These are phyloP conservation scores for Pipra filicauda DNA, from an alignment of 2,113 vertebrate genomes.

Conservation along the genomic window DNA sequence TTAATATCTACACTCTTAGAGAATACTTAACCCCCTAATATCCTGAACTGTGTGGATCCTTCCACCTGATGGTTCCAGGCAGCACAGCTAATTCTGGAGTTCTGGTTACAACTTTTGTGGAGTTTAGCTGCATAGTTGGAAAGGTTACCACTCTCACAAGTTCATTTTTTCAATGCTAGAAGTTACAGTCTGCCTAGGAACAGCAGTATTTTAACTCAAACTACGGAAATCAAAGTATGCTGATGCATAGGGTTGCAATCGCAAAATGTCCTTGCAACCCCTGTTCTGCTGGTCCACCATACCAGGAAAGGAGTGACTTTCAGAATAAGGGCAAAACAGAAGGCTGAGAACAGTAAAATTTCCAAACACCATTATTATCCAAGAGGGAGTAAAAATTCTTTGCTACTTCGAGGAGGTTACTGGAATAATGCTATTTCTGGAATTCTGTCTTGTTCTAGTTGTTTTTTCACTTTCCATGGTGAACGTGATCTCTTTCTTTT, in stretches of 20 bases:
- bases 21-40: not conserved
- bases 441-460: not conserved
- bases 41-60: not conserved
- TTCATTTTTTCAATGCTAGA: not conserved
- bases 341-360: not conserved
- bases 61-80: not conserved
- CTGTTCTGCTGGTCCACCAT: not conserved
- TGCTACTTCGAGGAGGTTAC: not conserved
- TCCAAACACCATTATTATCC: not conserved
- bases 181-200: not conserved
- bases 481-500: not conserved
- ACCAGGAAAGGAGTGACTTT: not conserved
- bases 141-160: not conserved
- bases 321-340: not conserved
- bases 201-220: not conserved
- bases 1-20: not conserved
- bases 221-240: not conserved
- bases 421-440: conserved; percentile 12
- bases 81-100: not conserved
- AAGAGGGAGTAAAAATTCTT: not conserved
- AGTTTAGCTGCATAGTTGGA: not conserved
- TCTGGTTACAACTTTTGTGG: not conserved
- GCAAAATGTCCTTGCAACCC: not conserved
- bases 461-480: not conserved
- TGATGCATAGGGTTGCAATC: not conserved